phyloP scores from a whole-genome alignment of 2,113 vertebrate species.

The Promerops cafer region DNA sequence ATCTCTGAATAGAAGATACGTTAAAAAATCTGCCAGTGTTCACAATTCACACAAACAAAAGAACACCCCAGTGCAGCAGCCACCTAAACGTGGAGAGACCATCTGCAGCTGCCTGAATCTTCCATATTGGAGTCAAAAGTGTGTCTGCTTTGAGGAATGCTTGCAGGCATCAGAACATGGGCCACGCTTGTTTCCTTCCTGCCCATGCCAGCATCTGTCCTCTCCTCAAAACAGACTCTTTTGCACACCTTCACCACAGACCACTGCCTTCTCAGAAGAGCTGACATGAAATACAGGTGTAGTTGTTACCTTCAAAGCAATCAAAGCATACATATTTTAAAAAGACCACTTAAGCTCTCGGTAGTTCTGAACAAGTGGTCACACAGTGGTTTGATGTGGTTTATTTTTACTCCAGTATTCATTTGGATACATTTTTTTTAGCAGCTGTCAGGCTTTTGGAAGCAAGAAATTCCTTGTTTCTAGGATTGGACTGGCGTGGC shows the following conservation, averaged over 20 bases:
- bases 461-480: not conserved
- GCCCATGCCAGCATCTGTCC: not conserved
- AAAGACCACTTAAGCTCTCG: not conserved
- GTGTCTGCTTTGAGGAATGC: not conserved
- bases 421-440: not conserved
- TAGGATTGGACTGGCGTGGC: not conserved
- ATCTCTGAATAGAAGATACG: not conserved
- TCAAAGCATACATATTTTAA: not conserved
- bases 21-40: not conserved
- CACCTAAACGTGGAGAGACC: not conserved
- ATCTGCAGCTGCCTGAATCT: not conserved
- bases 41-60: not conserved
- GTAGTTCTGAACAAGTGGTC: not conserved
- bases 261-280: not conserved
- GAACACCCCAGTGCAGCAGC: not conserved
- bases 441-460: not conserved
- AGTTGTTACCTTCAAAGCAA: not conserved
- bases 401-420: not conserved
- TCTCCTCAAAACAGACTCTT: not conserved
- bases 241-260: not conserved
- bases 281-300: not conserved
- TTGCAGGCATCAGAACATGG: fast-evolving
- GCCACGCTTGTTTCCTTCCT: not conserved
- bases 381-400: not conserved
- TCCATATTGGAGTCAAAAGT: not conserved